Conservation (phyloP, 1,140 invertebrate species). For the Choristoneura fumiferana region DNA sequence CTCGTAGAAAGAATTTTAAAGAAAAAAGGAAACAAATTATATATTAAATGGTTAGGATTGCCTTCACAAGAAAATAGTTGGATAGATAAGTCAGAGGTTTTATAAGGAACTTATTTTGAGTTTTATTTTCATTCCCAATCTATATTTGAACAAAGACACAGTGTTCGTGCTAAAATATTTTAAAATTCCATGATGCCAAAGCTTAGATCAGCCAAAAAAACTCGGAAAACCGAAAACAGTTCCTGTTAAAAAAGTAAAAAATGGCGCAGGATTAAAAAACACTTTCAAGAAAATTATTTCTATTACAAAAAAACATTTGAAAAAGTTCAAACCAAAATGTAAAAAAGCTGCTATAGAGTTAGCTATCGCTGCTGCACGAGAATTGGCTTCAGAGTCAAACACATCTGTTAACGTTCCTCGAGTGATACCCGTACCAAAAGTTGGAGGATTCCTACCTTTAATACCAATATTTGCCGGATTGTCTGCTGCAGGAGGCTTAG, state of each 20-base stretch:
- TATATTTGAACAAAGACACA: background rate
- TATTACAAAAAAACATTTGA: too few species aligned
- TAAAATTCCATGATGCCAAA: conserved; percentile 55
- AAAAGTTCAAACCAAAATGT: conserved; percentile 20
- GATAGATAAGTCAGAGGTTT: conserved; percentile 36
- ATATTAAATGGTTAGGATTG: too few species aligned
- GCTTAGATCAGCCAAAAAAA: conserved; percentile 55
- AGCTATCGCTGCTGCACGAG: conserved; percentile 16
- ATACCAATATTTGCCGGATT: conserved; percentile 58
- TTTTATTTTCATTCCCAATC: background rate
- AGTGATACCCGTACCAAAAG: conserved; percentile 52
- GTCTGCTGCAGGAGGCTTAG: conserved; percentile 40
- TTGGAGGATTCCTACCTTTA: conserved; percentile 47
- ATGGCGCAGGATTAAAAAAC: conserved; percentile 22
- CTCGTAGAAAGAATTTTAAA: conserved; percentile 55
- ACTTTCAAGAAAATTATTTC: conserved; percentile 18
- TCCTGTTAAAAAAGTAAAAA: conserved; percentile 19
- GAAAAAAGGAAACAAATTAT: conserved; percentile 42
- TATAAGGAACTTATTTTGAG: too few species aligned
- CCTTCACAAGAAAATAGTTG: conserved; percentile 51
- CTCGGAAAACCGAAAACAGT: conserved; percentile 22
- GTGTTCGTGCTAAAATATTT: conserved; percentile 59
- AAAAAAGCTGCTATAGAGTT: conserved; percentile 24
- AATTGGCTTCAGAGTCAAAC: background rate
- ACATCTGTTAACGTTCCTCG: conserved; percentile 36